phyloP scores from a whole-genome alignment of 1,140 invertebrate genomes.

The Anagrus nilaparvatae region DNA sequence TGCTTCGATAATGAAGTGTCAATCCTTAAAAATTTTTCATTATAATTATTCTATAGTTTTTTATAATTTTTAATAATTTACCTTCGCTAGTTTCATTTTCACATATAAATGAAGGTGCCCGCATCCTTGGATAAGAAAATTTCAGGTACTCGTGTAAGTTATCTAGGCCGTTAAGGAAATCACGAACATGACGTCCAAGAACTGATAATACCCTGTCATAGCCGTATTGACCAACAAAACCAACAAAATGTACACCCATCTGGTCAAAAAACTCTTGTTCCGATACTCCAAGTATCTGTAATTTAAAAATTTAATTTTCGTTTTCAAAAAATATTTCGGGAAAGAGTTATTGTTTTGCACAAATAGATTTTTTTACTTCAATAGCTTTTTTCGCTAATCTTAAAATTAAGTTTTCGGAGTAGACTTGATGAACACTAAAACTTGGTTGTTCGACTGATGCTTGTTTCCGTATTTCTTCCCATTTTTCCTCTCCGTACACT shows the following conservation, averaged over 20 bases:
- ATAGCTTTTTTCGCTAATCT: slow-evolving; percentile 74
- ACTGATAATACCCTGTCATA: slow-evolving; percentile 86
- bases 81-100: slow-evolving; percentile 82
- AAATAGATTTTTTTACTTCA: slow-evolving; percentile 49
- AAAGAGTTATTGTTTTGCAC: no score
- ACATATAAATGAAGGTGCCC: slow-evolving; percentile 91
- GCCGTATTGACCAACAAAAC: slow-evolving; percentile 88
- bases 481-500: slow-evolving; percentile 84
- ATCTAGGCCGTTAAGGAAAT: slow-evolving; percentile 92
- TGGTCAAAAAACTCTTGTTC: slow-evolving; percentile 82
- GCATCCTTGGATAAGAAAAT: slow-evolving; percentile 88
- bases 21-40: slow-evolving; percentile 54
- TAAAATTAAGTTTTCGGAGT: slow-evolving; percentile 80
- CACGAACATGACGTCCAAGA: slow-evolving; percentile 82
- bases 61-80: slow-evolving; percentile 17
- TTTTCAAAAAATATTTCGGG: not conserved
- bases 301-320: slow-evolving; percentile 4
- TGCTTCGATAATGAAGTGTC: slow-evolving; percentile 87
- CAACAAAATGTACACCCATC: slow-evolving; percentile 83
- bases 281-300: slow-evolving; percentile 69
- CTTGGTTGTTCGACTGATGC: slow-evolving; percentile 75
- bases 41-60: no score
- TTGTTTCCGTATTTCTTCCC: slow-evolving; percentile 74
- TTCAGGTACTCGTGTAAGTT: slow-evolving; percentile 96
- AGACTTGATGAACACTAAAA: slow-evolving; percentile 87